These are phyloP conservation scores for Podotricha telesiphe DNA, from an alignment of 2,888 invertebrate species.

Conservation along the genomic window DNA sequence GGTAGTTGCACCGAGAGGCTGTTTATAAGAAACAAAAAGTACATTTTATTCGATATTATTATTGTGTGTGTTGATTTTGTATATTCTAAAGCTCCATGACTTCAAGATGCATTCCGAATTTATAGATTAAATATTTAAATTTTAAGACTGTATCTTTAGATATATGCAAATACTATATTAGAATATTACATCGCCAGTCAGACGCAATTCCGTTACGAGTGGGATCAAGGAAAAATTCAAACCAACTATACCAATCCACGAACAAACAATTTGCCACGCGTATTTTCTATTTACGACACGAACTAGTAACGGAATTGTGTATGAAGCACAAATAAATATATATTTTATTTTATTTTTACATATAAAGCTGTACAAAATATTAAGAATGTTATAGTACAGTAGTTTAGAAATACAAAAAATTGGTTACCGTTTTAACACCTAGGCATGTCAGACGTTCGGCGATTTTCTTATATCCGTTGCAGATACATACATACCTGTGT, in stretches of 20 bases:
- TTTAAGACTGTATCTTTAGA: conserved; percentile 30
- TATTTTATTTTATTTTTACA: conserved; percentile 6
- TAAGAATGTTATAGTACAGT: conserved; percentile 15
- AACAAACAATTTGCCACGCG: conserved; percentile 9
- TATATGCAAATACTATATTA: conserved; percentile 13
- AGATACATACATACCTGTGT: too few species aligned
- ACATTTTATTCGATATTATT: conserved; percentile 34
- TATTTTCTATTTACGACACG: background rate
- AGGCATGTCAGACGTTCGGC: conserved; percentile 7
- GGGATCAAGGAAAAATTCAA: background rate
- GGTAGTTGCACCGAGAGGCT: conserved; percentile 27
- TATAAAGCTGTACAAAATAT: conserved; percentile 11
- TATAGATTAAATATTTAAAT: conserved; percentile 44
- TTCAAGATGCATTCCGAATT: conserved; percentile 72
- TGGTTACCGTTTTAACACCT: background rate
- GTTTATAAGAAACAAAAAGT: conserved; percentile 17
- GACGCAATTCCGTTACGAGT: conserved; percentile 10
- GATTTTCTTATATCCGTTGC: conserved; percentile 9
- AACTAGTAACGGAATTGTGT: conserved; percentile 18
- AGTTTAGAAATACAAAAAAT: conserved; percentile 8
- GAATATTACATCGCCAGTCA: background rate
- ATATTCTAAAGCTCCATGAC: conserved; percentile 67
- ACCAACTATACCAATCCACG: background rate
- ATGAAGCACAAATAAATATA: conserved; percentile 6
- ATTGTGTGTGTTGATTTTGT: conserved; percentile 34